These are phyloP conservation scores for Tridacna crocea DNA, from an alignment of 2,888 invertebrate genomes.

Conservation along the genomic window DNA sequence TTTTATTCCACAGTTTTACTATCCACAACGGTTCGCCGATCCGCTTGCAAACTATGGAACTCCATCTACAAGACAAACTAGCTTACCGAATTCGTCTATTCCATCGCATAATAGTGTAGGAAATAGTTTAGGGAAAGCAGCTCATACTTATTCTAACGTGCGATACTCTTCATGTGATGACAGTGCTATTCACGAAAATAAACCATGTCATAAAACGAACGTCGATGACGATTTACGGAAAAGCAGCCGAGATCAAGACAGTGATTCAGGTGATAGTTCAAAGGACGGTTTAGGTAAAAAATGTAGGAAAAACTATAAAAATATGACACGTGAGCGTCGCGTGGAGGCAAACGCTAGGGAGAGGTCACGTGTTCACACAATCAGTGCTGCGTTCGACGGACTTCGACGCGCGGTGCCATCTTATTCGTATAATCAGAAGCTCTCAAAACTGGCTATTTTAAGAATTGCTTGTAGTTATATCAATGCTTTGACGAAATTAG, in stretches of 20 bases:
- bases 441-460: constrained; percentile 95
- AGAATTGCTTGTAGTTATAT: constrained; percentile 97
- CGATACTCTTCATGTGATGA: not conserved
- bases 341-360: constrained; percentile 98
- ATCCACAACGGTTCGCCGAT: constrained; percentile 51
- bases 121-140: not conserved
- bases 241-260: constrained; percentile 17
- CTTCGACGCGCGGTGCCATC: constrained; percentile 93
- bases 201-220: not conserved
- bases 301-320: constrained; percentile 91
- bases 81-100: not conserved
- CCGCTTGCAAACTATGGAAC: constrained; percentile 18
- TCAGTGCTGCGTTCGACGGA: constrained; percentile 97
- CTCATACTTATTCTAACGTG: not conserved
- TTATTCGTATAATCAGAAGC: constrained; percentile 96
- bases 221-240: not conserved
- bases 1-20: constrained; percentile 69
- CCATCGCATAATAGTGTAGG: constrained; percentile 1
- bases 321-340: constrained; percentile 95
- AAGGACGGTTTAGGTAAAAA: constrained; percentile 59
- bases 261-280: constrained; percentile 50
- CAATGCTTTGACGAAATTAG: constrained; percentile 91
- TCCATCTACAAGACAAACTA: not conserved
- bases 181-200: not conserved
- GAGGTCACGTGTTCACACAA: constrained; percentile 96